These are phyloP conservation scores for Probaryconus sp. DNA, from an alignment of 1,140 invertebrate species.

Conservation along the genomic window DNA sequence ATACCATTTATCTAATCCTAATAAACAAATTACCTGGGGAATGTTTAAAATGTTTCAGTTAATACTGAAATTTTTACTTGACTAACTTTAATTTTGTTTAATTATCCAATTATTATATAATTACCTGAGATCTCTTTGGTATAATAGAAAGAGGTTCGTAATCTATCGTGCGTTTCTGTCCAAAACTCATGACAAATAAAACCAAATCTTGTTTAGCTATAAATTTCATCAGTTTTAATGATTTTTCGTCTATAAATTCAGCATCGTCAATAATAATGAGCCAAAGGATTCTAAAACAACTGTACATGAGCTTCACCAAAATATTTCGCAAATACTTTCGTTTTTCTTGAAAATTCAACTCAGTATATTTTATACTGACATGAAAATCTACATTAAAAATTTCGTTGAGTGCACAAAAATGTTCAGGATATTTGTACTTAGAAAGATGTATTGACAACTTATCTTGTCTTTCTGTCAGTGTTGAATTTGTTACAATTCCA, in stretches of 20 bases:
- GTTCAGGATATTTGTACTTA: constrained; percentile 66
- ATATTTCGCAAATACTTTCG: constrained; percentile 70
- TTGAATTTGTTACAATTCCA: constrained; percentile 67
- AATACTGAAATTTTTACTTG: too few species aligned
- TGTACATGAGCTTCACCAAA: constrained; percentile 62
- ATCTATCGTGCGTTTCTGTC: constrained; percentile 56
- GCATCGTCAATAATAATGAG: constrained; percentile 79
- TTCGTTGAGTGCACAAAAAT: constrained; percentile 78
- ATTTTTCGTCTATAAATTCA: constrained; percentile 79
- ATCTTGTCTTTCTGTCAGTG: constrained; percentile 72
- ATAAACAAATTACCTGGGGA: constrained; percentile 68
- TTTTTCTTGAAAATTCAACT: constrained; percentile 59
- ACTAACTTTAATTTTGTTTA: too few species aligned
- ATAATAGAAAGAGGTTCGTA: constrained; percentile 55
- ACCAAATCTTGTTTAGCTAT: constrained; percentile 68
- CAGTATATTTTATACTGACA: constrained; percentile 66
- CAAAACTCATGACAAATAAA: constrained; percentile 68
- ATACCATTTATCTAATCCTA: constrained; percentile 78
- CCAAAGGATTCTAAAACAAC: constrained; percentile 74
- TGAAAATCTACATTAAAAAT: constrained; percentile 79
- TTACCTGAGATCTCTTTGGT: constrained; percentile 63
- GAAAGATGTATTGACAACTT: constrained; percentile 70
- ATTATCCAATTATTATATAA: too few species aligned
- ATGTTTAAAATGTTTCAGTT: too few species aligned
- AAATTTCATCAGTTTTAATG: constrained; percentile 76